Evolutionary conservation across 1,140 invertebrate genomes (phyloP).

Genomic region (Aculops lycopersici): DNA sequence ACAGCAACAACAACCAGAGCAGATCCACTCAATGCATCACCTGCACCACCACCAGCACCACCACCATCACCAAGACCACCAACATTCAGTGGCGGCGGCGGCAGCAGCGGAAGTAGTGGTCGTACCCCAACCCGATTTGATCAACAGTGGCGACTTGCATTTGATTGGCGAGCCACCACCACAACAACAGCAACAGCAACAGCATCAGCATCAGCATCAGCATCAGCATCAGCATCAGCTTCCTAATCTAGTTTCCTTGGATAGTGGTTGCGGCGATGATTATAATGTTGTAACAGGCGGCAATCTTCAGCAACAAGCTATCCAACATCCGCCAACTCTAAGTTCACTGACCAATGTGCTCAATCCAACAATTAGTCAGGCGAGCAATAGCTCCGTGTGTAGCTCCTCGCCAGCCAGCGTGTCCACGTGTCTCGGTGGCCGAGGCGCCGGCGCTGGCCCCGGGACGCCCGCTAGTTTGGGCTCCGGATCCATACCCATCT

Average conservation of each 20-base stretch:
- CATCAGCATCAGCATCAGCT: neutral
- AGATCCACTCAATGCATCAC: neutral
- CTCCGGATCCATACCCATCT: no score
- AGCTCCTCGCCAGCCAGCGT: no score
- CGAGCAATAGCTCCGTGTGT: no score
- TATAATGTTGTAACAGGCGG: neutral
- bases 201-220: neutral
- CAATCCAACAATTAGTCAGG: no score
- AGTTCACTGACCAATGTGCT: no score
- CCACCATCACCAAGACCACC: neutral
- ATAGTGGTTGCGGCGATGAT: no score
- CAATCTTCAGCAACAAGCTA: no score
- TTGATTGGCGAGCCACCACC: neutral
- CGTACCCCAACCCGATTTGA: neutral
- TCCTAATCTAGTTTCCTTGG: neutral
- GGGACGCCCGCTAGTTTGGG: no score
- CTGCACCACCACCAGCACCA: neutral
- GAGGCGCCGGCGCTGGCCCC: no score
- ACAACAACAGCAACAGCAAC: neutral
- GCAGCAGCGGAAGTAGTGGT: neutral
- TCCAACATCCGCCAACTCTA: no score
- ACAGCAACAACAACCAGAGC: neutral
- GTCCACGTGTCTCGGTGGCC: no score
- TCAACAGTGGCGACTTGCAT: neutral
- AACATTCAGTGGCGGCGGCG: neutral